A percentile compares a stretch with the other conserved stretches of the same genome.
Evolutionary conservation across 2,888 invertebrate species (phyloP).

Genomic region (Dusona sp.): DNA sequence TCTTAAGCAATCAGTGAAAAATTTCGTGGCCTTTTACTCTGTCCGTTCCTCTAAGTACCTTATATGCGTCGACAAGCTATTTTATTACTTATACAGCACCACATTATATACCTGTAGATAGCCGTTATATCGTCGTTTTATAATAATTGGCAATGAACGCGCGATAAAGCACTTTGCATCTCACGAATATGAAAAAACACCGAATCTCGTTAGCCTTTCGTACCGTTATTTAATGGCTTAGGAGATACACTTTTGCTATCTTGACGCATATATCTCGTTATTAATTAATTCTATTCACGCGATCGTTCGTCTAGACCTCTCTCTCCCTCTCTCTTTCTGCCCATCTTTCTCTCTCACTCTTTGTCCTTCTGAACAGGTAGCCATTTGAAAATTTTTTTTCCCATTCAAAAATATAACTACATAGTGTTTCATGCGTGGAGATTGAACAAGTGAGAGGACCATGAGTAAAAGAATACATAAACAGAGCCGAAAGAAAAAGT

Average conservation of each 20-base stretch:
- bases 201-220: conserved; percentile 39
- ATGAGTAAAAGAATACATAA: neutral
- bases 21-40: conserved; percentile 61
- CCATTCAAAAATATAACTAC: conserved; percentile 26
- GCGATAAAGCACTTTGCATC: conserved; percentile 36
- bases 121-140: conserved; percentile 38
- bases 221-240: conserved; percentile 34
- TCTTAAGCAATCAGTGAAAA: conserved; percentile 66
- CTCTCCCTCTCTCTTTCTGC: conserved; percentile 40
- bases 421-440: conserved; percentile 14
- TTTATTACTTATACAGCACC: conserved; percentile 38
- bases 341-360: conserved; percentile 54
- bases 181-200: conserved; percentile 23
- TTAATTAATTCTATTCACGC: conserved; percentile 55
- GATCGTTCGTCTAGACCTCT: conserved; percentile 23
- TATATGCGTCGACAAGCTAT: conserved; percentile 17
- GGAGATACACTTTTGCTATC: conserved; percentile 43
- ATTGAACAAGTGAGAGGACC: conserved; percentile 18
- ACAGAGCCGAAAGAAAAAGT: conserved; percentile 26
- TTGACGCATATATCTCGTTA: conserved; percentile 27
- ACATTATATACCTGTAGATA: conserved; percentile 17
- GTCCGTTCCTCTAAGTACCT: neutral
- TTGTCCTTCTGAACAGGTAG: conserved; percentile 59
- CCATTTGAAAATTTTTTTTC: conserved; percentile 22
- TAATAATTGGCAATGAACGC: conserved; percentile 46